Conservation (phyloP, 2,797 vertebrate genomes). For the Rhodeus uyekii region DNA sequence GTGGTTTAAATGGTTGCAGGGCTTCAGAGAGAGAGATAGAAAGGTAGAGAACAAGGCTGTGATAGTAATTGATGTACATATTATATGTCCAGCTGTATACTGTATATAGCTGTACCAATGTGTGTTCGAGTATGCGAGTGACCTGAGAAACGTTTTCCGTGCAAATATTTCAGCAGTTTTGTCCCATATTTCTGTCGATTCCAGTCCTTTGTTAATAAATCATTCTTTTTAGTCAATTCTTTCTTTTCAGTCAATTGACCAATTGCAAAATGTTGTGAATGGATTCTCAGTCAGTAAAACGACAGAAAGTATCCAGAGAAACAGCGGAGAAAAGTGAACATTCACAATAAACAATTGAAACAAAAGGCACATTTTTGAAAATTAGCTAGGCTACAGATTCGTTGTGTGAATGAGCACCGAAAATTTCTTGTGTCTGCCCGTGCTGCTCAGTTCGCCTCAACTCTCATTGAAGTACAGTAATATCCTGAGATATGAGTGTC, state of each 20-base stretch:
- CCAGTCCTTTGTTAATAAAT: not conserved
- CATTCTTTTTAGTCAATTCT: not conserved
- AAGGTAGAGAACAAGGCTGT: not conserved
- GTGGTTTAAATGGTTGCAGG: slow-evolving; percentile 11
- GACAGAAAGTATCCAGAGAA: not conserved
- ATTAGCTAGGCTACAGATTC: not conserved
- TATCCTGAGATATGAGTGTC: too few species aligned
- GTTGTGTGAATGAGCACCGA: not conserved
- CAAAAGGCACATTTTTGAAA: not conserved
- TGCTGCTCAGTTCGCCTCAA: too few species aligned
- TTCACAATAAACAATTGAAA: not conserved
- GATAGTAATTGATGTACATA: not conserved
- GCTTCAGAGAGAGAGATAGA: slow-evolving; percentile 13
- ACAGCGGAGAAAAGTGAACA: not conserved
- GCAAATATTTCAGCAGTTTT: not conserved
- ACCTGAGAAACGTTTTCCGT: not conserved
- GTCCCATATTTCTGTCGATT: not conserved
- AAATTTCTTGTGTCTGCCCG: not conserved
- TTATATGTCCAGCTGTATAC: not conserved
- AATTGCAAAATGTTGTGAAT: not conserved
- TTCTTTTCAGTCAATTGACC: not conserved
- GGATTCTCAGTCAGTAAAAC: not conserved
- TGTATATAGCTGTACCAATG: not conserved
- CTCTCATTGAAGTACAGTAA: too few species aligned
- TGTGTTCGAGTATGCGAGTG: not conserved